A percentile compares a stretch with the other conserved stretches of the same genome.
Evolutionary conservation across 2,797 vertebrate genomes (phyloP).

Genomic region (Silurus lanzhouensis): DNA sequence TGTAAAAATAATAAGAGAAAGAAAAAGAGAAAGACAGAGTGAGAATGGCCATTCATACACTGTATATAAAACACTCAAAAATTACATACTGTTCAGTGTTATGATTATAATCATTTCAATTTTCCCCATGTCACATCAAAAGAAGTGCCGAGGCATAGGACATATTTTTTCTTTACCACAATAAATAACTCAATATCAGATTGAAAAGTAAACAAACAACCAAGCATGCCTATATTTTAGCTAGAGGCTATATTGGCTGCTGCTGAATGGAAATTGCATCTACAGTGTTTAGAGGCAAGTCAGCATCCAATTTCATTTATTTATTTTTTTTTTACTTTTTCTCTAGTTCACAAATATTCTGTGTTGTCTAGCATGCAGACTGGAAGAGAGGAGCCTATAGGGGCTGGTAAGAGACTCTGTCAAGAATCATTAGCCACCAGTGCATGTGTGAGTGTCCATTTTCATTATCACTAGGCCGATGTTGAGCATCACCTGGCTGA

Average conservation of each 20-base stretch:
- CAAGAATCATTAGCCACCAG: conserved; percentile 49
- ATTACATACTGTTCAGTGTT: conserved; percentile 20
- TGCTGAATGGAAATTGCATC: conserved; percentile 41
- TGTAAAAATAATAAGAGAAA: not conserved
- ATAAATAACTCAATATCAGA: conserved; percentile 38
- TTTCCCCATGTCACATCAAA: conserved; percentile 23
- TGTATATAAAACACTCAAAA: not conserved
- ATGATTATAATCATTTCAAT: conserved; percentile 29
- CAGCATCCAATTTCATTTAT: conserved; percentile 23
- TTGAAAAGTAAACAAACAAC: conserved; percentile 34
- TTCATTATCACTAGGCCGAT: conserved; percentile 43
- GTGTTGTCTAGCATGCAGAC: conserved; percentile 25
- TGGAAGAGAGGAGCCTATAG: conserved; percentile 19
- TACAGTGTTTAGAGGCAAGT: conserved; percentile 32
- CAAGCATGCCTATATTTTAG: conserved; percentile 20
- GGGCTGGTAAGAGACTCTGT: conserved; percentile 46
- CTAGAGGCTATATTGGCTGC: conserved; percentile 27
- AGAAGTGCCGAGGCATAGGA: not conserved
- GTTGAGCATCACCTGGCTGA: conserved; percentile 47
- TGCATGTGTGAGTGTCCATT: conserved; percentile 32
- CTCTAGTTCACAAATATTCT: conserved; percentile 33
- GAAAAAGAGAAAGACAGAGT: not conserved
- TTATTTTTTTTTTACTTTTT: not conserved
- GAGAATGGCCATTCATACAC: not conserved
- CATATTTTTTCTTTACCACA: conserved; percentile 27